Conservation (phyloP, 2,888 invertebrate genomes). For the Pheosia gnoma region DNA sequence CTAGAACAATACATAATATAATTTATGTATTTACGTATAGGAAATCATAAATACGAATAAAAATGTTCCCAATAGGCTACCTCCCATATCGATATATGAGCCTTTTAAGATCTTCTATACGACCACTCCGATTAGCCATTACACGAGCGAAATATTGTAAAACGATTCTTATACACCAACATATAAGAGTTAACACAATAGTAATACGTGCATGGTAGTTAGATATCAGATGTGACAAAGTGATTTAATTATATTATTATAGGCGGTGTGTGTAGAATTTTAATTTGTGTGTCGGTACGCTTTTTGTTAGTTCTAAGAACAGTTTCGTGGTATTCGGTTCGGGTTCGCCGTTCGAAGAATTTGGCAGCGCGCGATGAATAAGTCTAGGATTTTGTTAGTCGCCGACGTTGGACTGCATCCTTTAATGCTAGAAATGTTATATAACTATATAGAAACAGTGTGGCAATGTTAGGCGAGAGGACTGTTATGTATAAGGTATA, state of each 20-base stretch:
- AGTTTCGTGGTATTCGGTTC: conserved; percentile 57
- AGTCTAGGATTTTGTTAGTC: conserved; percentile 32
- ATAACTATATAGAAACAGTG: not conserved
- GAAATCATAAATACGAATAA: conserved; percentile 33
- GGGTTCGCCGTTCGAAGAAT: conserved; percentile 57
- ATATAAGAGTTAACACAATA: conserved; percentile 22
- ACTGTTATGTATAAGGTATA: no score
- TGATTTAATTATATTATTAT: conserved; percentile 82
- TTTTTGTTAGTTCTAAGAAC: conserved; percentile 65
- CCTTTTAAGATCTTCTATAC: conserved; percentile 56
- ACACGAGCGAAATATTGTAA: not conserved
- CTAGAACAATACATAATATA: not conserved
- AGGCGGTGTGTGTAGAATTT: conserved; percentile 61
- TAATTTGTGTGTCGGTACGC: conserved; percentile 55
- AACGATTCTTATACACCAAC: conserved; percentile 21
- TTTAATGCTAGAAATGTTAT: conserved; percentile 16
- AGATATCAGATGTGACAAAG: conserved; percentile 53
- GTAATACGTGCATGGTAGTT: conserved; percentile 36
- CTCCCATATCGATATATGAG: conserved; percentile 61
- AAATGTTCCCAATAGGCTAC: conserved; percentile 59
- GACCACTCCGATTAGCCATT: conserved; percentile 25
- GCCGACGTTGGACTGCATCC: conserved; percentile 27
- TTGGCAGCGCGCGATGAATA: conserved; percentile 34
- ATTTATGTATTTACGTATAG: conserved; percentile 17
- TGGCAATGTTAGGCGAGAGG: not conserved